These are phyloP conservation scores for Pristionchus entomophagus DNA, from an alignment of 2,888 invertebrate species.

Conservation along the genomic window DNA sequence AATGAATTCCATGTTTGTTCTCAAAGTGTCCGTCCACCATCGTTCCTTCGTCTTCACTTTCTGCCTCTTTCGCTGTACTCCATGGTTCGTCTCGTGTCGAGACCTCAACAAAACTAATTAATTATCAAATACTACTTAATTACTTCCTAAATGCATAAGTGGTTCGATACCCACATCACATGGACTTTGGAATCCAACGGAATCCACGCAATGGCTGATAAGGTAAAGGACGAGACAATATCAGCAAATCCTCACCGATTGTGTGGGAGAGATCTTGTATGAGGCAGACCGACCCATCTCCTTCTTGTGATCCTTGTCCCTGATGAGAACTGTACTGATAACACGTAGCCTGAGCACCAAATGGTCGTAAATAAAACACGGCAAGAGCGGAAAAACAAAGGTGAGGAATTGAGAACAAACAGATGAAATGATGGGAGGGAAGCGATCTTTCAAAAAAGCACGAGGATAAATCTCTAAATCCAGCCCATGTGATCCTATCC, in stretches of 20 bases:
- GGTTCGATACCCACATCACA: too few relatives aligned
- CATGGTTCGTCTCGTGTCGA: background rate
- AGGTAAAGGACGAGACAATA: too few relatives aligned
- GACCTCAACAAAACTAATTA: background rate
- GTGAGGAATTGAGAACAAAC: background rate
- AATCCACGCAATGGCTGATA: too few relatives aligned
- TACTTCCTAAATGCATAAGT: too few relatives aligned
- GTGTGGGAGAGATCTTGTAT: slow-evolving; percentile 20
- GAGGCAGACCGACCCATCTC: background rate
- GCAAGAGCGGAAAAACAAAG: background rate
- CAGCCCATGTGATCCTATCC: background rate
- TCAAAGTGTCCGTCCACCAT: slow-evolving; percentile 8
- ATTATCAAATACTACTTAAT: too few relatives aligned
- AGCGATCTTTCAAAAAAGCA: background rate
- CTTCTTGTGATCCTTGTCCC: background rate
- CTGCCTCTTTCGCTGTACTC: slow-evolving; percentile 4
- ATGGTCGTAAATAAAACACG: background rate
- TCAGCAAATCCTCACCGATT: background rate
- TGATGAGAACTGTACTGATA: background rate
- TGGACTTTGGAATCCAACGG: too few relatives aligned
- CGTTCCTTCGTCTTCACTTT: background rate
- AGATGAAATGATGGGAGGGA: background rate
- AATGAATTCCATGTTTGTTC: slow-evolving; percentile 36
- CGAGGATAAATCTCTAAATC: background rate
- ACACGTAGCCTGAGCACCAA: background rate